phyloP scores from a whole-genome alignment of 2,113 vertebrate species.

The Zonotrichia leucophrys region DNA sequence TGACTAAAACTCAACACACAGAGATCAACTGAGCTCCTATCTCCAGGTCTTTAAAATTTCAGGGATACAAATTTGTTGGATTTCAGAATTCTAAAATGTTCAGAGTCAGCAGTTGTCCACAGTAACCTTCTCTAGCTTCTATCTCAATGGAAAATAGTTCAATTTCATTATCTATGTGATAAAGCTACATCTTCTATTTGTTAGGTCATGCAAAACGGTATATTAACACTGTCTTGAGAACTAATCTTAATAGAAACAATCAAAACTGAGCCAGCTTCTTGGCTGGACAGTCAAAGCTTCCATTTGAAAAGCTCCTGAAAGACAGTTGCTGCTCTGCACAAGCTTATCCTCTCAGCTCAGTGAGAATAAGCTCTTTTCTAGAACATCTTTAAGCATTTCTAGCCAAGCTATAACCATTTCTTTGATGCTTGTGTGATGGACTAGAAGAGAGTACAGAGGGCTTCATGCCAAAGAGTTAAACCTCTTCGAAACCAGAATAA shows the following conservation, averaged over 20 bases:
- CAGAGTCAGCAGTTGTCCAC: neutral
- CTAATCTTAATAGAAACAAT: neutral
- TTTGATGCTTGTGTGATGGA: neutral
- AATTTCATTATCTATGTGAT: neutral
- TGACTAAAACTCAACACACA: neutral
- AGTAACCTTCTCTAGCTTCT: neutral
- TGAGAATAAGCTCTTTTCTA: neutral
- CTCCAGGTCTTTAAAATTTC: neutral
- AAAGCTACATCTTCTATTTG: neutral
- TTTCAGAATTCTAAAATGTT: neutral
- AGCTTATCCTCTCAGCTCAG: neutral
- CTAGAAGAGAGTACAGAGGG: neutral
- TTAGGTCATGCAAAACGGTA: neutral
- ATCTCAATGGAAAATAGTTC: neutral
- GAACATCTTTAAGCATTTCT: neutral
- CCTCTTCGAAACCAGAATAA: neutral
- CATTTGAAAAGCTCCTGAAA: neutral
- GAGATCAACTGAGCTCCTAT: neutral
- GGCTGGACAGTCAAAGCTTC: neutral
- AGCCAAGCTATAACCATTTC: neutral
- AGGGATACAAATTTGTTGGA: fast-evolving
- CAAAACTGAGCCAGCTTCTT: neutral
- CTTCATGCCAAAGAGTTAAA: neutral
- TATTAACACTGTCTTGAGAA: neutral
- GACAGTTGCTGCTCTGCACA: neutral